Percentiles rank a stretch among this genome's conserved stretches.
phyloP scores from a whole-genome alignment of 2,888 invertebrate species.

The Acanthosepion pharaonis region DNA sequence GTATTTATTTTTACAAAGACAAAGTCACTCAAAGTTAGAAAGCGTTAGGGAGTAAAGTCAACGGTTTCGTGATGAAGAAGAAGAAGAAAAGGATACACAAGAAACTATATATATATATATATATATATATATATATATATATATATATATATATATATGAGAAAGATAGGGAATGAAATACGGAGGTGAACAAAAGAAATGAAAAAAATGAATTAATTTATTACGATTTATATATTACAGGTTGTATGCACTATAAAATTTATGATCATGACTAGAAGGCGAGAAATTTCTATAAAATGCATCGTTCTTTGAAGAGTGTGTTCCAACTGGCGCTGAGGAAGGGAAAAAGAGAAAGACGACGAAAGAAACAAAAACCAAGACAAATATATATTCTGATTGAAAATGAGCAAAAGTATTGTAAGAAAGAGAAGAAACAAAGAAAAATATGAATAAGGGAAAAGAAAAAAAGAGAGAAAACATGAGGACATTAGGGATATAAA shows the following conservation, averaged over 20 bases:
- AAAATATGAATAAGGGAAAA: too few relatives aligned
- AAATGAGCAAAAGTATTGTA: too few relatives aligned
- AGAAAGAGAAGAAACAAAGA: too few relatives aligned
- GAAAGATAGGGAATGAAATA: neutral
- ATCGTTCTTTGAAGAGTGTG: too few relatives aligned
- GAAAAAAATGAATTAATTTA: neutral
- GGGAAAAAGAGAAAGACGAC: too few relatives aligned
- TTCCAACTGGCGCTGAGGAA: too few relatives aligned
- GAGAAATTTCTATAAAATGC: neutral
- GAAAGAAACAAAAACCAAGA: too few relatives aligned
- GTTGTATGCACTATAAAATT: neutral
- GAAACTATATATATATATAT: neutral
- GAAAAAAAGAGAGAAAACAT: too few relatives aligned
- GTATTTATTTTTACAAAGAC: neutral
- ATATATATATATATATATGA: conserved; percentile 24
- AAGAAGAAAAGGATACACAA: neutral
- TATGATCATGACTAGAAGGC: neutral
- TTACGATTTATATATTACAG: neutral
- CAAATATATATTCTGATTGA: too few relatives aligned
- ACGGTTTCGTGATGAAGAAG: neutral
- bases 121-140: conserved; percentile 3
- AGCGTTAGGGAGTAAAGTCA: neutral
- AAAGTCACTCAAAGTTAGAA: neutral
- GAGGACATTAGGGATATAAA: too few relatives aligned
- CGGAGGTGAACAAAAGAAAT: neutral